These are phyloP conservation scores for Cantharis nigra DNA, from an alignment of 2,888 invertebrate species.

Conservation along the genomic window DNA sequence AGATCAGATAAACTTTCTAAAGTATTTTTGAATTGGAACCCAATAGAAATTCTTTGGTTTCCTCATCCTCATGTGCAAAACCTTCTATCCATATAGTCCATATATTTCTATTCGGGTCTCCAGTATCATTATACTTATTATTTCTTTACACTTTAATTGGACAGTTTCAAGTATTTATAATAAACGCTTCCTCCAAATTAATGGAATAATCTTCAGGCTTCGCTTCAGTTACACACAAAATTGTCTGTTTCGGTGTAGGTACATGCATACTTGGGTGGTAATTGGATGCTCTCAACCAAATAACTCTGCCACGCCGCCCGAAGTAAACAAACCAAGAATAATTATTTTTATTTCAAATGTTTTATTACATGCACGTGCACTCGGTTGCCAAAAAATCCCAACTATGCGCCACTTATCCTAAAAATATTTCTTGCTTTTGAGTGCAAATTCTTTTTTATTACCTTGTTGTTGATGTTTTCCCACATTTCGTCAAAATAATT, in stretches of 20 bases:
- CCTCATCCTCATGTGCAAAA: no score
- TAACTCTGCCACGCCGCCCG: background rate
- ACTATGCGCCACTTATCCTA: background rate
- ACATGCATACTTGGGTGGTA: background rate
- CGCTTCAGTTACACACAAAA: background rate
- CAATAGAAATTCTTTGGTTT: no score
- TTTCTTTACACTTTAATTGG: no score
- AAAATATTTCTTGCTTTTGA: background rate
- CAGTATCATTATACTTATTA: no score
- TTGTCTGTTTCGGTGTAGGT: background rate
- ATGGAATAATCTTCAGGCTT: background rate
- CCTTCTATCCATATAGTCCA: no score
- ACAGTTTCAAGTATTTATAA: background rate
- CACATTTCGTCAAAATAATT: background rate
- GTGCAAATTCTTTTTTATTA: background rate
- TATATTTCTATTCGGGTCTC: no score
- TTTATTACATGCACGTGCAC: background rate
- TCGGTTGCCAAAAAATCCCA: background rate
- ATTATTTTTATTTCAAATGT: background rate
- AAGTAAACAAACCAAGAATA: background rate
- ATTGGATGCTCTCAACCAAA: background rate
- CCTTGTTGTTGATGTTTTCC: background rate
- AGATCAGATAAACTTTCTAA: no score
- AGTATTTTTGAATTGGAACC: no score
- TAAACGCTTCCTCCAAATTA: no score